Conservation (phyloP, 2,113 vertebrate species). For the Rhegmatorhina hoffmannsi region DNA sequence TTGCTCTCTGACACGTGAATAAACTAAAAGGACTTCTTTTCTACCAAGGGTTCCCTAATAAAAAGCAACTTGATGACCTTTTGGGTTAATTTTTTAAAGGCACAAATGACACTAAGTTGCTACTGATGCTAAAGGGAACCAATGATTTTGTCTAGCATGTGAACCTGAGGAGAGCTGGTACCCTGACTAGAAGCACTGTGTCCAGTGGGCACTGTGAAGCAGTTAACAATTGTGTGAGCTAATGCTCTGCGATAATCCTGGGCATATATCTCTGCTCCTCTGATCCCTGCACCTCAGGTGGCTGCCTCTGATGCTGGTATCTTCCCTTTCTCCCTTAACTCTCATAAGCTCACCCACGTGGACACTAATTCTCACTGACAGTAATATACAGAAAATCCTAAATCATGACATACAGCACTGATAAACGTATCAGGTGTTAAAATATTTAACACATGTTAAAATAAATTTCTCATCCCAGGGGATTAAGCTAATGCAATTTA, state of each 20-base stretch:
- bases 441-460: conserved; percentile 32
- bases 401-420: not conserved
- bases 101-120: not conserved
- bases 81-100: not conserved
- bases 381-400: conserved; percentile 17
- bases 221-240: not conserved
- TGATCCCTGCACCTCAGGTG: not conserved
- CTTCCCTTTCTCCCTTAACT: not conserved
- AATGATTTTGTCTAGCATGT: not conserved
- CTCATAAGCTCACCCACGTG: not conserved
- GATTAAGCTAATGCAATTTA: conserved; percentile 10
- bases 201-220: accelerated
- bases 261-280: not conserved
- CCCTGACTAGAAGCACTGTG: not conserved
- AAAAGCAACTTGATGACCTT: not conserved
- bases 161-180: not conserved
- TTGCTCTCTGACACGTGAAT: not conserved
- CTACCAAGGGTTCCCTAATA: not conserved
- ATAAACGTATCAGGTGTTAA: not conserved
- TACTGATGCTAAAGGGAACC: not conserved
- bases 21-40: not conserved
- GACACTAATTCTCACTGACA: not conserved
- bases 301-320: not conserved
- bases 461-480: conserved; percentile 1
- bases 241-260: not conserved